Base-by-base conservation (phyloP, 2,888 invertebrate species). In the Rugalucina vietnamica region DNA sequence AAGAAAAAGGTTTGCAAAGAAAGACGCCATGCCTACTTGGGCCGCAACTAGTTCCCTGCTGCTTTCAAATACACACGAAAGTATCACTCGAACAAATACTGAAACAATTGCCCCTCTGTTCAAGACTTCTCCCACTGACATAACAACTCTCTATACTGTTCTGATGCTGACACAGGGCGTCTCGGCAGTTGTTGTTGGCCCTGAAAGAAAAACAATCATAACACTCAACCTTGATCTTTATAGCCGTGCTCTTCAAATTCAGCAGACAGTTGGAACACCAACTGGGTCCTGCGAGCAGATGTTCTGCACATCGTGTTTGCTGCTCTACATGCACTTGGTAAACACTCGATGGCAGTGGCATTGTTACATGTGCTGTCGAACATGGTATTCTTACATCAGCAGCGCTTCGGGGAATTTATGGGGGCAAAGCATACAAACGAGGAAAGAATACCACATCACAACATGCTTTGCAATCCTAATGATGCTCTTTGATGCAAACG, bases 251-350 rank as follows among this genome's bases (percentile, higher is more conserved):
- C 14, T 79, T 14, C 10, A 79, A 57, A 82, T 82, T 50, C 78
- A 82, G 57, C 50, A 78, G 69, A 43, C 82, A 65, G 73, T 81
- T 50, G 73, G 43, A 82, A 84, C 70, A 82, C 65, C 69, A 84
- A 82, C 29, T 70, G 36, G 70, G 32, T 70, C 10, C 39, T 70
- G 12, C 27, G 70, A n/a, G 70, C 70, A 2, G 77, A 60, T 3
- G 73, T n/a, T 50, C 74, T 76, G 18, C 81, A 77, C 43, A 84
- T 77, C 73, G 81, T 37, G 32, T 84, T 82, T 73, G 84, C 81
- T 69, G 65, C 77, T 34, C 74, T 84, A 69, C 84, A 84, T 65
- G 81, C 65, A 50, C 84, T 82, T 73, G 77, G 77, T 18, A 82
- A 83, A 82, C 75, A n/a, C 18, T 83, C 60, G 81, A 82, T 73